Conservation (phyloP, 2,888 invertebrate genomes). For the Andrena camellia region DNA sequence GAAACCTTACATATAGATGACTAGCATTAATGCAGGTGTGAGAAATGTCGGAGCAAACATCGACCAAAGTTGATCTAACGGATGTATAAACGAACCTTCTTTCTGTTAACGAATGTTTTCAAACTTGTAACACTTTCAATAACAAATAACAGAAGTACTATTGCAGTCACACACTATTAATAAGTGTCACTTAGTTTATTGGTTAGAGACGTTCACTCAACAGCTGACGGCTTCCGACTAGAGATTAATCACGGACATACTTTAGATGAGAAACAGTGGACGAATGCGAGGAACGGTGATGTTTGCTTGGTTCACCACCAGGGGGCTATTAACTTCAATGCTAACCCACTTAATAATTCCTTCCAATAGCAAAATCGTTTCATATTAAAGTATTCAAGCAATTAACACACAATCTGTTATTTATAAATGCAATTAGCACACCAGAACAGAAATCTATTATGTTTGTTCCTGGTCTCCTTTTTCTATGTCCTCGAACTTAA, state of each 20-base stretch:
- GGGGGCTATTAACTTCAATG: constrained; percentile 12
- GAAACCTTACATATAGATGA: constrained; percentile 57
- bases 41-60: constrained; percentile 33
- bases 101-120: constrained; percentile 21
- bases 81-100: constrained; percentile 57
- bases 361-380: neutral
- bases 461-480: neutral
- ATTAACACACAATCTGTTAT: neutral
- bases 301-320: neutral
- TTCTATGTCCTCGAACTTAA: neutral
- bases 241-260: constrained; percentile 30
- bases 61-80: constrained; percentile 4
- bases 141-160: constrained; percentile 22
- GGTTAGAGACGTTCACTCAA: constrained; percentile 74
- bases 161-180: constrained; percentile 36
- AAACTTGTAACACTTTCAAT: constrained; percentile 12
- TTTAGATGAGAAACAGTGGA: constrained; percentile 46
- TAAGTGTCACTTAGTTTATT: constrained; percentile 69
- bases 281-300: neutral
- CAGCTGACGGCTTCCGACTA: constrained; percentile 70
- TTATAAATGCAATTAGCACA: neutral
- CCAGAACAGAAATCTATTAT: neutral
- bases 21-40: constrained; percentile 54
- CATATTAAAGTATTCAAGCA: neutral
- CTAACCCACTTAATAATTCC: neutral